These are phyloP conservation scores for Bhutanitis thaidina DNA, from an alignment of 2,888 invertebrate species.

Conservation along the genomic window DNA sequence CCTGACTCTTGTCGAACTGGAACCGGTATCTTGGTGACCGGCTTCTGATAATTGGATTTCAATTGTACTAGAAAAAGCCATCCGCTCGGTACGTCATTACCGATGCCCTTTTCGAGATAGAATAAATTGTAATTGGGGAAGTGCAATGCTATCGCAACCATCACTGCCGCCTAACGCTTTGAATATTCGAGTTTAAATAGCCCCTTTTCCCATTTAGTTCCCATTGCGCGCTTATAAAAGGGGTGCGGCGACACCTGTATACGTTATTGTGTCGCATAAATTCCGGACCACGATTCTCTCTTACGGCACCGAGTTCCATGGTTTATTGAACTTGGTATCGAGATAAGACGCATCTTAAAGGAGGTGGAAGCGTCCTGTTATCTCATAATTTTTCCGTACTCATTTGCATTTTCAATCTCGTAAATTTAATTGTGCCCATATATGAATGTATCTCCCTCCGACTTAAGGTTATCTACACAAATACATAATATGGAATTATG, in stretches of 20 bases:
- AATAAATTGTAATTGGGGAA: constrained; percentile 74
- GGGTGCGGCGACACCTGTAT: constrained; percentile 75
- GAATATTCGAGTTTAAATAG: constrained; percentile 53
- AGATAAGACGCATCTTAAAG: constrained; percentile 56
- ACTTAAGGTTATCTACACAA: too few species aligned
- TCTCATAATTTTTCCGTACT: constrained; percentile 54
- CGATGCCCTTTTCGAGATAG: constrained; percentile 68
- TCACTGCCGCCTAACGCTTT: constrained; percentile 64
- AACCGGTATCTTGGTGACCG: constrained; percentile 57
- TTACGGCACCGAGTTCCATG: constrained; percentile 44
- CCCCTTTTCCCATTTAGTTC: constrained; percentile 61
- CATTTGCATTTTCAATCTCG: constrained; percentile 59
- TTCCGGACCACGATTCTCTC: constrained; percentile 54
- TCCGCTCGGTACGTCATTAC: constrained; percentile 65
- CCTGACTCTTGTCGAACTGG: constrained; percentile 57
- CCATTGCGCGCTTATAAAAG: constrained; percentile 64
- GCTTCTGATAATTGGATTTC: constrained; percentile 77
- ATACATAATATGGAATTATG: too few species aligned
- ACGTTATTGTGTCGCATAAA: constrained; percentile 75
- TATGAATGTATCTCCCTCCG: too few species aligned
- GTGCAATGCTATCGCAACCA: constrained; percentile 52
- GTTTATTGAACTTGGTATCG: constrained; percentile 69
- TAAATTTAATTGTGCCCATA: constrained; percentile 38
- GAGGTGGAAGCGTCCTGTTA: constrained; percentile 57
- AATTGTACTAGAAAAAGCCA: constrained; percentile 68